Evolutionary conservation across 2,797 vertebrate genomes (phyloP), one percentile per base, ranked within the genome.

Genomic region (Molossus alvarezi): DNA sequence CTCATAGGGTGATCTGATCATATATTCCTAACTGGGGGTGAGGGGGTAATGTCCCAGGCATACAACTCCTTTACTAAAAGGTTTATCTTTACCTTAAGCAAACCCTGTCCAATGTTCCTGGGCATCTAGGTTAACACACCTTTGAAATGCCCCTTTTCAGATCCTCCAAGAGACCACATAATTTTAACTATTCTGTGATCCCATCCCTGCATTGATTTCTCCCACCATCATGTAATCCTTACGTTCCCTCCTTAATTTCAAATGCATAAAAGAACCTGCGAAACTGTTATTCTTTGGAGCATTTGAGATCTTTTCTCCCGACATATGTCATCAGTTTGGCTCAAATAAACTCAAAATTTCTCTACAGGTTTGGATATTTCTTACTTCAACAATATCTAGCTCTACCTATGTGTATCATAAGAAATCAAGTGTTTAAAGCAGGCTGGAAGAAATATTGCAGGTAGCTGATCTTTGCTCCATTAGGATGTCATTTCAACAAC

Each of bases 391-490:
- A 9, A 25, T 37, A 51, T 20, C 20, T 33, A 6, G 41, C 12
- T 60, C 4, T 15, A 4, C 71, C 5, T 21, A 14, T 23, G 57
- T 45, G 14, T 79, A 41, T 69, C 65, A 80, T 64, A 76, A 94
- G 84, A 93, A 90, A 80, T 86, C 80, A 88, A 60, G 64, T 77
- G 57, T 69, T 37, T 77, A 58, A 89, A 69, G 62, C n/a, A 80
- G 48, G 17, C 23, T 95, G 20, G 55, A 23, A 51, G 73, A 93
- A 53, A 67, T 55, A 45, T 17, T 71, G 62, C 65, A 80, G 48
- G n/a, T 6, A 33, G 65, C 14, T 65, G 15, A 69, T 69, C 81
- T 90, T 77, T 58, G 27, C 41, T 82, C 21, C 12, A 14, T 81
- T 82, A 41, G 13, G 48, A 51, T 48, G 65, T 41, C 4, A 33